Evolutionary conservation across 2,113 vertebrate genomes (phyloP).

Genomic region (Numida meleagris): DNA sequence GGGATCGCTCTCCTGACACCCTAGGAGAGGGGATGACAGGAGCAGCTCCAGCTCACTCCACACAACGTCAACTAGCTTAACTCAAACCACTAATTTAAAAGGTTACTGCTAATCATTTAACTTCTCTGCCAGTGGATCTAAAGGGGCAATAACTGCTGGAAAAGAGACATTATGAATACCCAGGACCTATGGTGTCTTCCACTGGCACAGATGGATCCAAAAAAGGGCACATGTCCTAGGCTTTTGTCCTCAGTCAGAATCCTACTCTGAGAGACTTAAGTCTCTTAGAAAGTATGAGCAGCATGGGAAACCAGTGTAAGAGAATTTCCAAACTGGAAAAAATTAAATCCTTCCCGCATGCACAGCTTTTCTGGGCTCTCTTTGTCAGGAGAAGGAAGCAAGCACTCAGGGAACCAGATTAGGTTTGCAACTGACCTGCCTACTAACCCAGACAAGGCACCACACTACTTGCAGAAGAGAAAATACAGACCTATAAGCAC

Average conservation of each 20-base stretch:
- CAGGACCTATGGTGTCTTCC: background rate
- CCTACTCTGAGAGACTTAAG: background rate
- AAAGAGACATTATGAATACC: background rate
- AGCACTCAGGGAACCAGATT: background rate
- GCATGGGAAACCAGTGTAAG: background rate
- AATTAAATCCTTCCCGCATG: background rate
- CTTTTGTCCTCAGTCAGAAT: background rate
- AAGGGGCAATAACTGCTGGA: background rate
- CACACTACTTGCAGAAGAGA: rapidly evolving
- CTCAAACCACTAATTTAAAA: conserved; percentile 20
- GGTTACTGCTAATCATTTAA: conserved; percentile 17
- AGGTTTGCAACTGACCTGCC: background rate
- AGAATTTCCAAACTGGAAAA: background rate
- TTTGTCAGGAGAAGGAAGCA: background rate
- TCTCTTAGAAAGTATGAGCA: background rate
- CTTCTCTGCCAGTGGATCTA: background rate
- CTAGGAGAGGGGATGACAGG: background rate
- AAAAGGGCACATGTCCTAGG: background rate
- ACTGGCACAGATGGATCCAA: background rate
- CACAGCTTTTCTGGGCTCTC: background rate
- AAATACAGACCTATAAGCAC: background rate
- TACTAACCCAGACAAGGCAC: background rate
- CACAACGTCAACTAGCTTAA: background rate
- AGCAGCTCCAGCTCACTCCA: background rate
- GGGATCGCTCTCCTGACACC: background rate